A percentile compares a stretch with the other conserved stretches of the same genome.
phyloP scores from a whole-genome alignment of 1,140 invertebrate species.

The Trichogramma pretiosum region DNA sequence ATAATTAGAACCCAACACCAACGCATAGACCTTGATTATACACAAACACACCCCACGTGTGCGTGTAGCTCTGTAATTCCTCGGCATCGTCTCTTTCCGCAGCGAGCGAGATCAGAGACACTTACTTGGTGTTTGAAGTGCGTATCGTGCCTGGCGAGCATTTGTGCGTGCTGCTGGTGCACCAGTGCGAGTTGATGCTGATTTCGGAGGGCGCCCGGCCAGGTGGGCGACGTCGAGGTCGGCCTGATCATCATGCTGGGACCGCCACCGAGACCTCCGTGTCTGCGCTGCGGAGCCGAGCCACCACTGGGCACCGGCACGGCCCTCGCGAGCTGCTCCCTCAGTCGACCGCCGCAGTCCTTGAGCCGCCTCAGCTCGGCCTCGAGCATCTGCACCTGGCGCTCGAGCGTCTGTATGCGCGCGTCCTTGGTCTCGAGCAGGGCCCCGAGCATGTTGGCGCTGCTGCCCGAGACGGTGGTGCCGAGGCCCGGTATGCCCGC shows the following conservation, averaged over 20 bases:
- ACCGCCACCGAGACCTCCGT: slow-evolving; percentile 1
- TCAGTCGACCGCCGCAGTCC: slow-evolving; percentile 40
- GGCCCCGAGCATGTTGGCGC: slow-evolving; percentile 62
- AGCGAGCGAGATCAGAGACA: slow-evolving; percentile 63
- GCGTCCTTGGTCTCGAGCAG: slow-evolving; percentile 78
- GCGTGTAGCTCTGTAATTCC: no score
- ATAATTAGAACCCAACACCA: no score
- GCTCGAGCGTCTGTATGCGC: slow-evolving; percentile 74
- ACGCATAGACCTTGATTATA: no score
- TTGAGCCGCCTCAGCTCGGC: slow-evolving; percentile 58
- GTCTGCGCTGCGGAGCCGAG: background rate
- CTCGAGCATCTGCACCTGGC: slow-evolving; percentile 67
- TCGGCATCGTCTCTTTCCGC: slow-evolving; percentile 53
- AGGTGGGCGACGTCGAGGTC: slow-evolving; percentile 23
- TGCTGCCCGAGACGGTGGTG: slow-evolving; percentile 57
- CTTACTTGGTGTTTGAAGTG: slow-evolving; percentile 73
- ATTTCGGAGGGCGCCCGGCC: slow-evolving; percentile 24
- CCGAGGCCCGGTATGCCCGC: slow-evolving; percentile 43
- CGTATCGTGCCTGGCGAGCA: slow-evolving; percentile 53
- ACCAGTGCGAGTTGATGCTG: slow-evolving; percentile 24
- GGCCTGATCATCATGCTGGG: slow-evolving; percentile 1
- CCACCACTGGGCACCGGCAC: slow-evolving; percentile 31
- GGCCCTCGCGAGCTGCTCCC: slow-evolving; percentile 37
- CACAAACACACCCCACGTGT: no score
- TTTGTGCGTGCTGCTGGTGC: slow-evolving; percentile 39